A percentile compares a stretch with the other conserved stretches of the same genome.
Evolutionary conservation across 2,797 vertebrate genomes (phyloP).

Genomic region (Dendrocincla fuliginosa): DNA sequence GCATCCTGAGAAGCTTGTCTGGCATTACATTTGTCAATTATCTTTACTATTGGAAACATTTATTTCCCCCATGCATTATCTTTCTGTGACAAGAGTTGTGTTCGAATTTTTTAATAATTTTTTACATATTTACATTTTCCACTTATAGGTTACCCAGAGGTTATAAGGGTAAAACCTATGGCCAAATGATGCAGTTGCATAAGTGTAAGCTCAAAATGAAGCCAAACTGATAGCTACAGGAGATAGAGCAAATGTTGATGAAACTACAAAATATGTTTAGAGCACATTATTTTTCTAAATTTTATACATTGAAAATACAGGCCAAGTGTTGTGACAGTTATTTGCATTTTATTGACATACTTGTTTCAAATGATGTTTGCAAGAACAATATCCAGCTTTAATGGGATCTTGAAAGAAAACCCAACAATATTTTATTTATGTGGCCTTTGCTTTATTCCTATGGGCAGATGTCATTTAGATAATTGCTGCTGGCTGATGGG

Average conservation of each 20-base stretch:
- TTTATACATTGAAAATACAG: background rate
- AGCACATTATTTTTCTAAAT: background rate
- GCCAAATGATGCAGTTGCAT: background rate
- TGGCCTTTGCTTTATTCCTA: background rate
- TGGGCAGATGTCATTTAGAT: background rate
- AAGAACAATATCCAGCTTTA: background rate
- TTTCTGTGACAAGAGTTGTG: background rate
- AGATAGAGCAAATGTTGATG: background rate
- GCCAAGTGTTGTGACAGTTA: background rate
- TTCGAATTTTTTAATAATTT: background rate
- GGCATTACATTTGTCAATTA: background rate
- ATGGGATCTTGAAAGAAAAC: background rate
- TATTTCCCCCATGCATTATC: background rate
- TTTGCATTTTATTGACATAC: background rate
- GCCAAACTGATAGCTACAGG: background rate
- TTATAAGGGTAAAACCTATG: background rate
- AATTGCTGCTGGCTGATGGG: background rate
- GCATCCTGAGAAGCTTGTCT: background rate
- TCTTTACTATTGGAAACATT: background rate
- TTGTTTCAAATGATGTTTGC: background rate
- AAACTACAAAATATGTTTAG: background rate
- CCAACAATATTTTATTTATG: background rate
- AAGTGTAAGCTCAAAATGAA: background rate
- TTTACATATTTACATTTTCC: background rate
- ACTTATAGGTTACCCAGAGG: background rate